phyloP scores from a whole-genome alignment of 2,797 vertebrate species.

The Paguma larvata region DNA sequence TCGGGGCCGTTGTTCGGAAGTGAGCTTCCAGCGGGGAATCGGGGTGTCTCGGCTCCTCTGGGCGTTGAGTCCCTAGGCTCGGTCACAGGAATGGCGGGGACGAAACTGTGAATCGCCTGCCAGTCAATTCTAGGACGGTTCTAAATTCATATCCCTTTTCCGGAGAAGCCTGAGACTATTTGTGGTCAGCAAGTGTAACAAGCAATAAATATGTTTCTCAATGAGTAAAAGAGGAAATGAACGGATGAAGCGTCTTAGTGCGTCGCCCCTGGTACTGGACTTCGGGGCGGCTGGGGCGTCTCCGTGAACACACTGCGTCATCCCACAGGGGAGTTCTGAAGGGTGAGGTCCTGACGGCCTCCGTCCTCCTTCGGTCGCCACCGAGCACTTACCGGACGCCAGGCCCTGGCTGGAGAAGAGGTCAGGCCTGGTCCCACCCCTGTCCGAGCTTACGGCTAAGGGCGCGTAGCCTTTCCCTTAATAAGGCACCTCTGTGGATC shows the following conservation, averaged over 20 bases:
- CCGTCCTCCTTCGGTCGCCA: fast-evolving
- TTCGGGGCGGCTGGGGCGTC: background rate
- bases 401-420: background rate
- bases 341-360: fast-evolving
- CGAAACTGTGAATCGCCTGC: background rate
- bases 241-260: fast-evolving
- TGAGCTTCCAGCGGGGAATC: background rate
- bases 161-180: background rate
- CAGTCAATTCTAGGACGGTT: background rate
- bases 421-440: background rate
- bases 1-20: background rate
- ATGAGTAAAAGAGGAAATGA: background rate
- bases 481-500: fast-evolving
- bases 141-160: background rate
- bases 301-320: background rate
- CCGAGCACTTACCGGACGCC: fast-evolving
- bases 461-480: fast-evolving
- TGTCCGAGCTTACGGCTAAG: background rate
- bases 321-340: fast-evolving
- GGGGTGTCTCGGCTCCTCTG: fast-evolving
- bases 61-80: background rate
- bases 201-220: background rate
- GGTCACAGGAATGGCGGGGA: background rate
- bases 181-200: fast-evolving
- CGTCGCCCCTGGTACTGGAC: fast-evolving